Evolutionary conservation across 2,888 invertebrate genomes (phyloP).

Genomic region (Phrixothrix hirtus): DNA sequence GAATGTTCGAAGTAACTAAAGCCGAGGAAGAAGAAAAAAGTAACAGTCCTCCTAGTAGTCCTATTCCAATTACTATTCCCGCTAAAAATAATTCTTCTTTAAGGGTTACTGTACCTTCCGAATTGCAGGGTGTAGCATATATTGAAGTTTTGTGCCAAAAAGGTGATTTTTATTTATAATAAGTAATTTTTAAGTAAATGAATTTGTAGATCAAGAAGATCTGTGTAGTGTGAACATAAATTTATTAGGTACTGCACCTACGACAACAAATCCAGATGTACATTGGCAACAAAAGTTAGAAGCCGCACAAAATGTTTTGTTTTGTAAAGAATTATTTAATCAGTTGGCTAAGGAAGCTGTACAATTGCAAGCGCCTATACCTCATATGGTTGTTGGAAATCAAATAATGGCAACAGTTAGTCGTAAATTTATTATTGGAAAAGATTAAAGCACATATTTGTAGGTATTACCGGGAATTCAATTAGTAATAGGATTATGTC

Average conservation of each 20-base stretch:
- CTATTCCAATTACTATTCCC: constrained; percentile 54
- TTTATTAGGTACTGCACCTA: constrained; percentile 74
- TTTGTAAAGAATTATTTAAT: constrained; percentile 95
- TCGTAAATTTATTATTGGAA: neutral
- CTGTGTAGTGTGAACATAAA: constrained; percentile 83
- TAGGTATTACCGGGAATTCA: constrained; percentile 91
- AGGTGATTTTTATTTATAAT: constrained; percentile 58
- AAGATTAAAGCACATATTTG: constrained; percentile 30
- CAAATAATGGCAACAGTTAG: constrained; percentile 92
- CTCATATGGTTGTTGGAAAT: constrained; percentile 96
- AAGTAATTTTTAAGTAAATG: neutral
- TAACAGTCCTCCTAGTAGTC: constrained; percentile 58
- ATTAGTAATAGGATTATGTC: constrained; percentile 87
- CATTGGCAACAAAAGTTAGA: constrained; percentile 97
- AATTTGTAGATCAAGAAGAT: constrained; percentile 79
- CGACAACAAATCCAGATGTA: constrained; percentile 72
- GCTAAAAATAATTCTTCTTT: constrained; percentile 74
- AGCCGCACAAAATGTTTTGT: constrained; percentile 94
- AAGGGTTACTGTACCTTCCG: constrained; percentile 89
- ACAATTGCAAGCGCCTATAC: constrained; percentile 88
- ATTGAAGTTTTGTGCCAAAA: constrained; percentile 95
- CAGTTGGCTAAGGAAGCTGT: constrained; percentile 94
- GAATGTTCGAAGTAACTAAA: constrained; percentile 94
- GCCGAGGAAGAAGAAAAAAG: constrained; percentile 75
- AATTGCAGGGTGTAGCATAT: constrained; percentile 93